Evolutionary conservation across 2,113 vertebrate species (phyloP), one percentile per base, ranked within the genome.

Genomic region (Misgurnus mizolepis): DNA sequence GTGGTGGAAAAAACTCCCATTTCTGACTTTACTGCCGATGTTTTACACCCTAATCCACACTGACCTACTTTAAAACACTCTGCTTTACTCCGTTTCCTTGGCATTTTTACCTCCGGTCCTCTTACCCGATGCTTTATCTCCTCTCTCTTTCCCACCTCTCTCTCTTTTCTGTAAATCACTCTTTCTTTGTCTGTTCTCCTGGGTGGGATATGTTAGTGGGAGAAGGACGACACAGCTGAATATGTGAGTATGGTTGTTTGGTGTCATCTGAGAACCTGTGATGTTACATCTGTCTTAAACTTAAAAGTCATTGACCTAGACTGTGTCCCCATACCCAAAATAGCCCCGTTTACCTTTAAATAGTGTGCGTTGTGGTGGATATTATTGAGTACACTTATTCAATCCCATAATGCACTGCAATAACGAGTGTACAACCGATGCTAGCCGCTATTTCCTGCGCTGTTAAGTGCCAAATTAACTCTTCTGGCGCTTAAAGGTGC

Each of bases 191-290:
- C 88, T 78, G 91, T 91, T 93, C 92, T 92, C 93, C 92, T 89
- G 76, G 89, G 70, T 72, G 84, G 81, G 87, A 88, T 88, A 92
- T 89, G 91, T 92, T 95, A 99, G 98, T 99, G 96, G 97, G 98
- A 98, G 95, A 98, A 88, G 89, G 98, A 99, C 91, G 95, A 98
- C 91, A 98, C 95, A 65, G 96, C 97, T 71, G 97, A 99, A 95
- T 99, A 99, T 62, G 98, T 99, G 90, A 99, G 98, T 94, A 94
- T 61, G 50, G 83, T 41, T 71, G 55, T 70, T 67, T 76, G 87
- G 76, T 88, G 85, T 90, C 76, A 82, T 83, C n/a, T 41, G 39
- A 65, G 66, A 80, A 86, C 86, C 85, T 82, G 67, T 84, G 89
- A 75, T 89, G 87, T 90, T 93, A 91, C 91, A 92, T 91, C 91